A percentile compares a stretch with the other conserved stretches of the same genome.
Evolutionary conservation across 2,888 invertebrate genomes (phyloP).

Genomic region (Cataglyphis livida): DNA sequence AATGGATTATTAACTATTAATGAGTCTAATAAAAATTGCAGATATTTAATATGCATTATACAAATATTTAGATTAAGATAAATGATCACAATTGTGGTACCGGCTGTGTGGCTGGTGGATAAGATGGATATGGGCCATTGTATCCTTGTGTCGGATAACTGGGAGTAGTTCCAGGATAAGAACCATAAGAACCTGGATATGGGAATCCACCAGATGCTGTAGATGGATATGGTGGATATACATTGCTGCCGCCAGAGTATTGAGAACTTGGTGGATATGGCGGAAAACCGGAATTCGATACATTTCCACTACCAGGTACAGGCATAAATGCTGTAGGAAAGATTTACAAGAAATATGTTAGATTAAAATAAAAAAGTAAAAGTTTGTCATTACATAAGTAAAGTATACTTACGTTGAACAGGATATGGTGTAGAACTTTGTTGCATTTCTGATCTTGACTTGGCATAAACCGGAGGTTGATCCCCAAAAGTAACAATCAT

Average conservation of each 20-base stretch:
- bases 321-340: constrained; percentile 85
- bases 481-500: constrained; percentile 98
- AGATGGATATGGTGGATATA: constrained; percentile 77
- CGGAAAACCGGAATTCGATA: constrained; percentile 61
- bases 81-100: constrained; percentile 62
- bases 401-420: constrained; percentile 84
- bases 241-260: constrained; percentile 63
- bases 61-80: not conserved
- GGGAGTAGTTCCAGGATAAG: constrained; percentile 83
- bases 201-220: constrained; percentile 76
- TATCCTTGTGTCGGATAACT: constrained; percentile 82
- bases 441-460: constrained; percentile 87
- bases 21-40: not conserved
- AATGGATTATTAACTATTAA: not conserved
- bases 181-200: constrained; percentile 85
- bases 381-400: not conserved
- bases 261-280: constrained; percentile 72
- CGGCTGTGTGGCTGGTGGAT: constrained; percentile 80
- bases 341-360: not conserved
- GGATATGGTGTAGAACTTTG: constrained; percentile 87
- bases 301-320: constrained; percentile 66
- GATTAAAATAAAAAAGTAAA: not conserved
- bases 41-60: not conserved
- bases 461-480: constrained; percentile 96
- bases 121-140: constrained; percentile 84